A percentile compares a stretch with the other conserved stretches of the same genome.
Conservation (phyloP, 2,113 vertebrate species). For the Erythrocercus mccallii region DNA sequence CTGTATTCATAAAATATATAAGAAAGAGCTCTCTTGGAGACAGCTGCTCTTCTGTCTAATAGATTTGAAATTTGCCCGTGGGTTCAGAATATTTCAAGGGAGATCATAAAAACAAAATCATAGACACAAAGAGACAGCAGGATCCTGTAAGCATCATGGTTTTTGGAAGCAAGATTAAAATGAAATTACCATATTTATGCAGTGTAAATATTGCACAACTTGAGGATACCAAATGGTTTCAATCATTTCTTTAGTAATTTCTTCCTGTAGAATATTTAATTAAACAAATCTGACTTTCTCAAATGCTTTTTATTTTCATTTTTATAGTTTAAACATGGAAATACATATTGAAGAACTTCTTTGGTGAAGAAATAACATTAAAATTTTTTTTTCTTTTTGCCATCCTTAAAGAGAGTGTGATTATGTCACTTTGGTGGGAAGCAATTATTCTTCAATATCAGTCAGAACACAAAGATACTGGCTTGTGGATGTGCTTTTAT, state of each 20-base stretch:
- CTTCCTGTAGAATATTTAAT: not conserved
- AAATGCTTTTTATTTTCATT: not conserved
- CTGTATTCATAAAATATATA: slow-evolving; percentile 14
- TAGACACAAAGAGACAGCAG: not conserved
- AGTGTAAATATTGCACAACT: not conserved
- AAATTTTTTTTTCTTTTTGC: not conserved
- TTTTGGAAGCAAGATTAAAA: not conserved
- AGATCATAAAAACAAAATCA: slow-evolving; percentile 21
- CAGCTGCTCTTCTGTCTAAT: slow-evolving; percentile 19
- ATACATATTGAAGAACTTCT: not conserved
- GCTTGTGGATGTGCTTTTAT: not conserved
- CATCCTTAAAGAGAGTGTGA: not conserved
- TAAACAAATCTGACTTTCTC: not conserved
- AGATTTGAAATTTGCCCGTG: slow-evolving; percentile 16
- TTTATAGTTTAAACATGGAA: not conserved
- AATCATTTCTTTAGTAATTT: not conserved
- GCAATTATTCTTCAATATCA: not conserved
- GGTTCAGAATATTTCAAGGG: not conserved
- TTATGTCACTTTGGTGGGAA: not conserved
- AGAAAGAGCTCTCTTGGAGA: not conserved
- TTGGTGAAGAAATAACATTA: not conserved
- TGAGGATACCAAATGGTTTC: not conserved
- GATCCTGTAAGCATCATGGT: not conserved
- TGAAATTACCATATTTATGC: not conserved
- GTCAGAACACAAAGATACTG: not conserved